Evolutionary conservation across 2,797 vertebrate species (phyloP).

Genomic region (Helostoma temminkii): DNA sequence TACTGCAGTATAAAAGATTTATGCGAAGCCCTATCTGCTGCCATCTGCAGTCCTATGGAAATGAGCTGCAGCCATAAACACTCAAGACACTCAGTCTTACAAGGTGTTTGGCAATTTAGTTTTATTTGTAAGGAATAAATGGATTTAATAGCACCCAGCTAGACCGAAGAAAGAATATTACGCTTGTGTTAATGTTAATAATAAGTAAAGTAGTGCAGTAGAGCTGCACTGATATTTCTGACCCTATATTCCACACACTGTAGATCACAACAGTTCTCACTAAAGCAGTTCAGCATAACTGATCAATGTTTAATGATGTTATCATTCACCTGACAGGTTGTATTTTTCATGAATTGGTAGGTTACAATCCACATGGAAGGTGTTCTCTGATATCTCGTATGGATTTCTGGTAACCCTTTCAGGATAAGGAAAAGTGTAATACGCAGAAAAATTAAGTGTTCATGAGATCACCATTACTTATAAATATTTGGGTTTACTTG

Average conservation of each 20-base stretch:
- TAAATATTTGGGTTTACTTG: background rate
- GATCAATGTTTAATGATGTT: slow-evolving; percentile 28
- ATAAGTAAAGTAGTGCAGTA: slow-evolving; percentile 20
- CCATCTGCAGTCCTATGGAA: slow-evolving; percentile 63
- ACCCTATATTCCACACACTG: slow-evolving; percentile 6
- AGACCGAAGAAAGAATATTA: slow-evolving; percentile 19
- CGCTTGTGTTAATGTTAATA: slow-evolving; percentile 19
- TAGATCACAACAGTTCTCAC: slow-evolving; percentile 26
- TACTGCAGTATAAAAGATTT: slow-evolving; percentile 71
- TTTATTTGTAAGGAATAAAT: slow-evolving; percentile 61
- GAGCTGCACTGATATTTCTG: slow-evolving; percentile 24
- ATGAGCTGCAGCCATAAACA: slow-evolving; percentile 54
- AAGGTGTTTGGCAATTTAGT: slow-evolving; percentile 54
- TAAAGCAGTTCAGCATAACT: slow-evolving; percentile 13
- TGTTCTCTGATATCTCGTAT: too few species aligned
- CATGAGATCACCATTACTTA: background rate
- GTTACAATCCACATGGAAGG: slow-evolving; percentile 14
- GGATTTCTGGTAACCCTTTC: too few species aligned
- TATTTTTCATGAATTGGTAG: slow-evolving; percentile 5
- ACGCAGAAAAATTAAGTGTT: too few species aligned
- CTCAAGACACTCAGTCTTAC: slow-evolving; percentile 48
- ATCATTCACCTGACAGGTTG: slow-evolving; percentile 16
- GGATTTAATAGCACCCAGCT: slow-evolving; percentile 37
- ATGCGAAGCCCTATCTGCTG: slow-evolving; percentile 58
- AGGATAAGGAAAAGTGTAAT: too few species aligned